phyloP scores from a whole-genome alignment of 2,888 invertebrate genomes.

The Metopia argyrocephala region DNA sequence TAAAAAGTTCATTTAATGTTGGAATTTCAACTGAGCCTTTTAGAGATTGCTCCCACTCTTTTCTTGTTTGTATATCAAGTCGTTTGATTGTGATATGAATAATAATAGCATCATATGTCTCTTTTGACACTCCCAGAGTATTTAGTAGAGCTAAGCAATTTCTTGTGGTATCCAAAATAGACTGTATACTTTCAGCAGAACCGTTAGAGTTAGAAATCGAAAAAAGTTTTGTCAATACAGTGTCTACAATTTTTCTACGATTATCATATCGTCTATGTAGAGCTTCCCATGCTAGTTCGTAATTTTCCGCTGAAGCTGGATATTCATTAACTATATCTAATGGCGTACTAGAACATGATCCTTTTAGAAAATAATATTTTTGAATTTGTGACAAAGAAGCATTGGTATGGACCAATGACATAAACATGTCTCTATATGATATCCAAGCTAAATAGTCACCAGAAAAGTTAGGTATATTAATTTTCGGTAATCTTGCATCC shows the following conservation, averaged over 20 bases:
- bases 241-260: slow-evolving; percentile 26
- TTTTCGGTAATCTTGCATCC: not conserved
- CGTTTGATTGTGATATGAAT: slow-evolving; percentile 12
- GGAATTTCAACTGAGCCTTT: slow-evolving; percentile 25
- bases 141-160: slow-evolving; percentile 36
- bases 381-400: not conserved
- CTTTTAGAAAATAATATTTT: not conserved
- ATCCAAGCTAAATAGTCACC: slow-evolving; percentile 8
- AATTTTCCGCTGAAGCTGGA: not conserved
- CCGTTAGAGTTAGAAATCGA: slow-evolving; percentile 27
- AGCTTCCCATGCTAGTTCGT: not conserved
- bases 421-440: slow-evolving; percentile 4
- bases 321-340: not conserved
- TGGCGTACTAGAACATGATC: slow-evolving; percentile 21
- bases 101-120: too few relatives aligned
- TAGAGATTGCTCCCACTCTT: slow-evolving; percentile 28
- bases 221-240: slow-evolving; percentile 29
- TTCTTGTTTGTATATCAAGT: slow-evolving; percentile 14
- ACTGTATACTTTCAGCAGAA: slow-evolving; percentile 5
- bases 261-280: slow-evolving; percentile 11
- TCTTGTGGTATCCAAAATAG: not conserved
- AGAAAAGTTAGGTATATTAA: not conserved
- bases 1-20: slow-evolving; percentile 2
- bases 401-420: slow-evolving; percentile 7
- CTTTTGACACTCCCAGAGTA: too few relatives aligned